phyloP scores from a whole-genome alignment of 2,888 invertebrate species.

The Exocentrus adspersus region DNA sequence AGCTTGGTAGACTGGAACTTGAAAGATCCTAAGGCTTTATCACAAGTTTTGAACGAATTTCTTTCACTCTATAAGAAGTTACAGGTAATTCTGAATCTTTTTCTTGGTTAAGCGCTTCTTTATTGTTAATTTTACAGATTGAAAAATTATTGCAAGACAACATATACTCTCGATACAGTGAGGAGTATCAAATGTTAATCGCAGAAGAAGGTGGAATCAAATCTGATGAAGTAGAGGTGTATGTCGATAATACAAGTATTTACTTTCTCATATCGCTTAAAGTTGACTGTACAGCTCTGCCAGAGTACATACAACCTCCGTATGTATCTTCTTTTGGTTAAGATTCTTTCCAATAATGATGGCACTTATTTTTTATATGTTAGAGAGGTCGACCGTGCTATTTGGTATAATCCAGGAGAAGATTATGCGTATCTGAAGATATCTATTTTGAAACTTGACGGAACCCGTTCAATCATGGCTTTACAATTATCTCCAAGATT shows the following conservation, averaged over 20 bases:
- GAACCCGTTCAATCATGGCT: constrained; percentile 60
- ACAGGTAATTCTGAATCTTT: constrained; percentile 66
- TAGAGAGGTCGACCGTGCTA: constrained; percentile 25
- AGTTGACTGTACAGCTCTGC: constrained; percentile 72
- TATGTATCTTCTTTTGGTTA: constrained; percentile 39
- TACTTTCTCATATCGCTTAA: constrained; percentile 74
- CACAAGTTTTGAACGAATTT: constrained; percentile 72
- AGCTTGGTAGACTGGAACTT: constrained; percentile 74
- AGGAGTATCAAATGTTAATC: constrained; percentile 73
- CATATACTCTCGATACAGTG: constrained; percentile 66
- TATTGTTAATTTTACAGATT: constrained; percentile 40
- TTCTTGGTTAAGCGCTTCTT: too few species aligned
- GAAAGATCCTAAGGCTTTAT: constrained; percentile 68
- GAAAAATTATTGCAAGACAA: constrained; percentile 63
- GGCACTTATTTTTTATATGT: constrained; percentile 13
- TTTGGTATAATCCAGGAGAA: constrained; percentile 46
- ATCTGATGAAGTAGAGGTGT: constrained; percentile 73
- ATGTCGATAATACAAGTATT: constrained; percentile 65
- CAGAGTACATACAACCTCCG: constrained; percentile 62
- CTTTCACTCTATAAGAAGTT: constrained; percentile 70
- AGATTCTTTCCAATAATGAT: neutral
- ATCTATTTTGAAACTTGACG: constrained; percentile 56
- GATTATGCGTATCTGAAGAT: constrained; percentile 53
- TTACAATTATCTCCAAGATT: constrained; percentile 66
- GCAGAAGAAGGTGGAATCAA: constrained; percentile 65